Evolutionary conservation across 2,113 vertebrate species (phyloP), one percentile per base, ranked within the genome.

Genomic region (Ploceus nigricollis): DNA sequence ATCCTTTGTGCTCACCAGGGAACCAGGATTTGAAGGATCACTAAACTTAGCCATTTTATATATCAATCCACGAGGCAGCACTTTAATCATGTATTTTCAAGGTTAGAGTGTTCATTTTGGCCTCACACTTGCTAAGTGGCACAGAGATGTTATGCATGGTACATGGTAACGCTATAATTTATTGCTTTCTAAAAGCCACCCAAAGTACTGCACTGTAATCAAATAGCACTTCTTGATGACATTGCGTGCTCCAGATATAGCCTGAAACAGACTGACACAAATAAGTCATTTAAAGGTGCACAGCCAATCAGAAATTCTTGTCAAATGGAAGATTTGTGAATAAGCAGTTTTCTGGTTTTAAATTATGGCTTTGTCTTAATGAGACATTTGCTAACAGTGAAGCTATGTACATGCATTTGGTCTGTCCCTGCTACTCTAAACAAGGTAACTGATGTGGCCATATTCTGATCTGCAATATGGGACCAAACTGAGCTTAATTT

Each of bases 21-120:
- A 92, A 54, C 19, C 31, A 51, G 69, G 40, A 79, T 82, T 88
- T 87, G 76, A 91, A 94, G 68, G 79, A 87, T 89, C 61, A 56
- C 94, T 97, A 37, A 93, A 95, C 80, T 88, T 89, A 72, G 70
- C 65, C 45, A 25, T 93, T 96, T 86, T 89, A 71, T 94, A 3
- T 83, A 75, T 78, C 66, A 77, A n/a, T 68, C 70, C 69, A 87
- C 0, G 0, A 91, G 88, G 75, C 83, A 93, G 86, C 61, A 51
- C 60, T 87, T 97, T 80, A 91, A 66, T 84, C 13, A 64, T 65
- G 75, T 79, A 64, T 94, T 97, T 93, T 95, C 91, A 91, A 97
- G 94, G 95, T 92, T 87, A 93, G 81, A 94, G 68, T 87, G 81
- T 90, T 96, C 81, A 69, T 96, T 97, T 97, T 96, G 80, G 85